A percentile compares a stretch with the other conserved stretches of the same genome.
phyloP scores from a whole-genome alignment of 1,140 invertebrate species.

The Adelges cooleyi region DNA sequence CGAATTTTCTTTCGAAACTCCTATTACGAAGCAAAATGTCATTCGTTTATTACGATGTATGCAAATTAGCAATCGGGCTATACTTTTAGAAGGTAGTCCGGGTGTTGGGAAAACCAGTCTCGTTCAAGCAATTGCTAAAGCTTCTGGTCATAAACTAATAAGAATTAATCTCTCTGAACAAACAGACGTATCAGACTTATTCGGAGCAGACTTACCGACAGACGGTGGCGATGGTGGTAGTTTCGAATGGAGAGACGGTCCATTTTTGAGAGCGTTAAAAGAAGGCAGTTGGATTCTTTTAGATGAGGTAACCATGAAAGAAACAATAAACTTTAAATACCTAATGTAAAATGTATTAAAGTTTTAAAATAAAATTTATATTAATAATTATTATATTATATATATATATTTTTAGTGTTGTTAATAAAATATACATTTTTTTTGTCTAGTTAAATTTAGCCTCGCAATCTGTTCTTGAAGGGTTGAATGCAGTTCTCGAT shows the following conservation, averaged over 20 bases:
- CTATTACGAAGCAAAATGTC: constrained; percentile 72
- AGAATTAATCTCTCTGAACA: constrained; percentile 97
- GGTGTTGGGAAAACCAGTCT: constrained; percentile 97
- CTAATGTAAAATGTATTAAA: not conserved
- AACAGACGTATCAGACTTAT: constrained; percentile 94
- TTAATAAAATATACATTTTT: no score
- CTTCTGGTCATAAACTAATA: constrained; percentile 63
- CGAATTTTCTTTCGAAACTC: constrained; percentile 63
- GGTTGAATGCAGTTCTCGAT: constrained; percentile 95
- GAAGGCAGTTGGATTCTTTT: constrained; percentile 89
- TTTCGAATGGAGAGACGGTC: constrained; percentile 94
- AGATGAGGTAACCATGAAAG: constrained; percentile 74
- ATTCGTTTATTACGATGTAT: constrained; percentile 74
- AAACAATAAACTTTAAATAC: no score
- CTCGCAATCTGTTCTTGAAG: constrained; percentile 95
- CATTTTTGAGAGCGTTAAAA: constrained; percentile 83
- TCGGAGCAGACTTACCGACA: constrained; percentile 93
- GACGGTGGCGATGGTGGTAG: constrained; percentile 71
- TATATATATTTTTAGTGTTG: not conserved
- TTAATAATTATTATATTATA: not conserved
- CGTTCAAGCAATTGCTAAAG: constrained; percentile 79
- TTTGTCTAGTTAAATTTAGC: constrained; percentile 74
- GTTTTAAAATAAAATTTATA: not conserved
- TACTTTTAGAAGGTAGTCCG: constrained; percentile 93
- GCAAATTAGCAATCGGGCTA: constrained; percentile 71